Evolutionary conservation across 2,888 invertebrate species (phyloP).

Genomic region (Dendrolimus pini): DNA sequence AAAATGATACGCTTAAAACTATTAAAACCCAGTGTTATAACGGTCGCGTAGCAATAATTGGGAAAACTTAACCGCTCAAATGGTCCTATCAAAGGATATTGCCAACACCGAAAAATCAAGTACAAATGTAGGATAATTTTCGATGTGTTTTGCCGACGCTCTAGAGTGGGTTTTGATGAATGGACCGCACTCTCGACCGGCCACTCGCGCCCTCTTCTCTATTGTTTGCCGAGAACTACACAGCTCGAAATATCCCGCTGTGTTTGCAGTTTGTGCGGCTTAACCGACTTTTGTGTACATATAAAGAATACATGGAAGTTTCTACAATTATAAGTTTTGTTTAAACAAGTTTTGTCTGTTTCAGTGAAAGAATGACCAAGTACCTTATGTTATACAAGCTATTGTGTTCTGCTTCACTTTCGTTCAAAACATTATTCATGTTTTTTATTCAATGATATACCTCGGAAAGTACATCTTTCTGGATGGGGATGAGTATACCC

Average conservation of each 20-base stretch:
- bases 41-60: no score
- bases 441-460: no score
- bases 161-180: background rate
- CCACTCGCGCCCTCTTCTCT: slow-evolving; percentile 31
- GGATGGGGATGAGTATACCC: no score
- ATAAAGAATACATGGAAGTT: background rate
- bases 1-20: no score
- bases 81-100: background rate
- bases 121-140: background rate
- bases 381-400: no score
- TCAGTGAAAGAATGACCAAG: no score
- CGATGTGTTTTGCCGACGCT: background rate
- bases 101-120: background rate
- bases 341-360: no score
- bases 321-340: no score
- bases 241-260: slow-evolving; percentile 16
- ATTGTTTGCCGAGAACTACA: slow-evolving; percentile 41
- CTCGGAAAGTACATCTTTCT: no score
- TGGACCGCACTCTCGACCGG: background rate
- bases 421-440: no score
- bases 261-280: slow-evolving; percentile 19
- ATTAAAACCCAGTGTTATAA: no score
- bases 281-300: slow-evolving; percentile 10
- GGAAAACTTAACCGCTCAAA: background rate
- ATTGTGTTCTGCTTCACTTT: no score